Base-by-base conservation (phyloP, 2,113 vertebrate genomes). In the Chaetura pelagica region DNA sequence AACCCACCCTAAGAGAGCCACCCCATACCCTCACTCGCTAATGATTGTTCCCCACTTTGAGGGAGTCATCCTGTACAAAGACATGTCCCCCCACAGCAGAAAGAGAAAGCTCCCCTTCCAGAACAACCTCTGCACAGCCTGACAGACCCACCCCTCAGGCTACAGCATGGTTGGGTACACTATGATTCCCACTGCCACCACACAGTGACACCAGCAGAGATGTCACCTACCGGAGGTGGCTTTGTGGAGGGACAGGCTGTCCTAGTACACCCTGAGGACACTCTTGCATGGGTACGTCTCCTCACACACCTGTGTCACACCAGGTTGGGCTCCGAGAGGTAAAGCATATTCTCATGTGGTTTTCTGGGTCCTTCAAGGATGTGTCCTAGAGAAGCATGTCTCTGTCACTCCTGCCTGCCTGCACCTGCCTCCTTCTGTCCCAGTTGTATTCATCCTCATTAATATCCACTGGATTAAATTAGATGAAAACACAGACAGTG, bases 151-250 rank as follows among this genome's bases (percentile, higher is more conserved):
- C 49, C 15, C 68, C 23, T n/a, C 20, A 19, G 26, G 29, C 63
- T 13, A n/a, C 0, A 2, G 58, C 49, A 55, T 1, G 14, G 48
- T 34, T 49, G 3, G 3, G 12, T 30, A 24, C 0, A 1, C 30
- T n/a, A 1, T 0, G 1, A 10, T 5, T 42, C 30, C 30, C 32
- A 11, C 10, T 40, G 26, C 30, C 23, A 52, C 18, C 38, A 16
- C 0, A 26, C 16, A 68, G 8, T 9, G 21, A 8, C n/a, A 63
- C 16, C 30, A 44, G 22, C 27, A 64, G 15, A 40, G 10, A 52
- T 3, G 30, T 58, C 15, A 27, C 7, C 46, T 58, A 15, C 16
- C 0, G 2, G 69, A 24, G 49, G 5, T 15, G 16, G 18, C 48
- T 61, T 67, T 55, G 35, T 0, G 18, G 49, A 68, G 23, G 40